A percentile compares a stretch with the other conserved stretches of the same genome.
Evolutionary conservation across 2,888 invertebrate genomes (phyloP).

Genomic region (Peribatodes rhomboidaria): DNA sequence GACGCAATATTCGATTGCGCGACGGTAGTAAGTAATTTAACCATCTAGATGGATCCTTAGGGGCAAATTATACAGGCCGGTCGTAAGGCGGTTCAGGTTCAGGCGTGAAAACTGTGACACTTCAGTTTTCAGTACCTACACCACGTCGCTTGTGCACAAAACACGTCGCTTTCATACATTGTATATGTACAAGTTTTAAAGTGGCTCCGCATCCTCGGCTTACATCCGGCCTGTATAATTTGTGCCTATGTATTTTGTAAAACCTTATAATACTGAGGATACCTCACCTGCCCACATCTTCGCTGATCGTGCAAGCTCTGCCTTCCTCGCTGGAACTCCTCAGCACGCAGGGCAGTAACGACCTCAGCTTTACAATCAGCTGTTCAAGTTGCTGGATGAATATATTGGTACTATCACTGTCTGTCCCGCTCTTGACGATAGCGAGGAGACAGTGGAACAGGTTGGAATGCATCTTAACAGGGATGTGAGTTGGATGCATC

Average conservation of each 20-base stretch:
- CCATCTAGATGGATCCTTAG: too few relatives aligned
- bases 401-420: slow-evolving; percentile 67
- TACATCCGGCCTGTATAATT: too few relatives aligned
- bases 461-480: slow-evolving; percentile 72
- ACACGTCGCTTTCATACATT: too few relatives aligned
- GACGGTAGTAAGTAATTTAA: too few relatives aligned
- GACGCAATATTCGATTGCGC: too few relatives aligned
- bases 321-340: slow-evolving; percentile 60
- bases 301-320: slow-evolving; percentile 69
- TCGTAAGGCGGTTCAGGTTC: too few relatives aligned
- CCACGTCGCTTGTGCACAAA: too few relatives aligned
- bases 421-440: slow-evolving; percentile 70
- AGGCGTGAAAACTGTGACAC: too few relatives aligned
- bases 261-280: neutral
- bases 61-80: too few relatives aligned
- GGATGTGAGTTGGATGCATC: slow-evolving; percentile 74
- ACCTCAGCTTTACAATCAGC: slow-evolving; percentile 70
- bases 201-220: too few relatives aligned
- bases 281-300: slow-evolving; percentile 73
- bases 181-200: too few relatives aligned
- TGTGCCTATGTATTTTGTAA: neutral
- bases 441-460: slow-evolving; percentile 77
- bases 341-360: slow-evolving; percentile 72
- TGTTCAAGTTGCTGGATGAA: slow-evolving; percentile 77
- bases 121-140: too few relatives aligned